Conservation (phyloP, 2,113 vertebrate genomes). For the Mormoops blainvillei region DNA sequence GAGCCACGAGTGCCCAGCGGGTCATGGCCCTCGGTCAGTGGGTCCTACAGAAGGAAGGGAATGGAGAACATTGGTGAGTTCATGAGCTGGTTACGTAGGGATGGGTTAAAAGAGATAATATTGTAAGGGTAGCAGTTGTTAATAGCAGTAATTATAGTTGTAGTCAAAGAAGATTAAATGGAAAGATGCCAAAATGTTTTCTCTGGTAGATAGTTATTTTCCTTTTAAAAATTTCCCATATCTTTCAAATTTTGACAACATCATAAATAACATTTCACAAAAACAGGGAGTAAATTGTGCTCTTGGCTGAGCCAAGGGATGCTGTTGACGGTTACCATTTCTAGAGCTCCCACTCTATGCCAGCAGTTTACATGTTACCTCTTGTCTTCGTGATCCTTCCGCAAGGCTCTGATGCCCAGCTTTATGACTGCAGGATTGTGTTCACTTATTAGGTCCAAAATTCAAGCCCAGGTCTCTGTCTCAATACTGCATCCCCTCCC, state of each 20-base stretch:
- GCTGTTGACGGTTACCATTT: background rate
- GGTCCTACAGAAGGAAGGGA: background rate
- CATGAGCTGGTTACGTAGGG: background rate
- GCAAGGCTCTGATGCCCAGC: background rate
- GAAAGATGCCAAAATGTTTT: slow-evolving; percentile 31
- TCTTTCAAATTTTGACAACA: slow-evolving; percentile 37
- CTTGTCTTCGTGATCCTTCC: background rate
- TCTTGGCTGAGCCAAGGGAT: background rate
- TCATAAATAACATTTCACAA: slow-evolving; percentile 47
- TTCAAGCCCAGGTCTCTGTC: background rate
- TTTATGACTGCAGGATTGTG: background rate
- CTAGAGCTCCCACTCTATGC: background rate
- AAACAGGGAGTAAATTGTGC: background rate
- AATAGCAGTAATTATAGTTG: background rate
- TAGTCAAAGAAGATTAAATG: slow-evolving; percentile 20
- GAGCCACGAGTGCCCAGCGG: background rate
- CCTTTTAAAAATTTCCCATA: background rate
- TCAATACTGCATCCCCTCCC: background rate
- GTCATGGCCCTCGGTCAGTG: background rate
- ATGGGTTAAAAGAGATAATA: background rate
- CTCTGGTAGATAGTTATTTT: background rate
- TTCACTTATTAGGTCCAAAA: background rate
- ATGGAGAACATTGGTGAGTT: background rate
- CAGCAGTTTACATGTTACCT: background rate
- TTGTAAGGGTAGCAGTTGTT: background rate